A percentile compares a stretch with the other conserved stretches of the same genome.
Conservation (phyloP, 2,113 vertebrate species). For the Monopterus albus region DNA sequence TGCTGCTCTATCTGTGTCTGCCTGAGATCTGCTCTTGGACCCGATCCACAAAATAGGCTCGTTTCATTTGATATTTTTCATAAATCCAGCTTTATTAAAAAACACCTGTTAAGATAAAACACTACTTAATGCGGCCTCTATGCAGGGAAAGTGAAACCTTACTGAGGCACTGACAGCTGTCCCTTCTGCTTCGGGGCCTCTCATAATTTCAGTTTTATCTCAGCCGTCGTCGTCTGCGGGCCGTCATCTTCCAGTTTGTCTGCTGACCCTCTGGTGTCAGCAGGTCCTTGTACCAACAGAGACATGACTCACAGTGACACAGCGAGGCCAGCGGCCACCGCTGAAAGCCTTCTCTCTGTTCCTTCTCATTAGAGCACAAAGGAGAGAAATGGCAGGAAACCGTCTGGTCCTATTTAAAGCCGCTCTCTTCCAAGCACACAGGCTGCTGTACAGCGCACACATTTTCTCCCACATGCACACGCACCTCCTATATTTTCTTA, state of each 20-base stretch:
- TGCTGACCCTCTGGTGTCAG: conserved; percentile 52
- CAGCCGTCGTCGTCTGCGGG: neutral
- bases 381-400: conserved; percentile 48
- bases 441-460: neutral
- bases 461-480: neutral
- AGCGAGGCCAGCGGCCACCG: conserved; percentile 47
- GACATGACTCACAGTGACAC: conserved; percentile 61
- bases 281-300: conserved; percentile 54
- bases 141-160: neutral
- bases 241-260: conserved; percentile 21
- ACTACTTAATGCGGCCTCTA: too few relatives aligned
- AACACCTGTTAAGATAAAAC: conserved; percentile 2
- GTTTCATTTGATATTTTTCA: conserved; percentile 39
- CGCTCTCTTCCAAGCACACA: neutral
- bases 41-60: conserved; percentile 47
- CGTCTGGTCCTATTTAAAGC: conserved; percentile 46
- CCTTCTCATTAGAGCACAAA: conserved; percentile 56
- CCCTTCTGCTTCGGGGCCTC: neutral
- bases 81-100: conserved; percentile 32
- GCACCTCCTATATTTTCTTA: too few relatives aligned
- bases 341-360: conserved; percentile 58
- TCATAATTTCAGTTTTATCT: neutral
- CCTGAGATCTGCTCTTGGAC: conserved; percentile 59
- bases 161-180: neutral
- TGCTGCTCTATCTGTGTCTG: conserved; percentile 67